A percentile compares a stretch with the other conserved stretches of the same genome.
These are phyloP conservation scores for Leucoraja erinaceus DNA, from an alignment of 2,113 vertebrate genomes.

Conservation along the genomic window DNA sequence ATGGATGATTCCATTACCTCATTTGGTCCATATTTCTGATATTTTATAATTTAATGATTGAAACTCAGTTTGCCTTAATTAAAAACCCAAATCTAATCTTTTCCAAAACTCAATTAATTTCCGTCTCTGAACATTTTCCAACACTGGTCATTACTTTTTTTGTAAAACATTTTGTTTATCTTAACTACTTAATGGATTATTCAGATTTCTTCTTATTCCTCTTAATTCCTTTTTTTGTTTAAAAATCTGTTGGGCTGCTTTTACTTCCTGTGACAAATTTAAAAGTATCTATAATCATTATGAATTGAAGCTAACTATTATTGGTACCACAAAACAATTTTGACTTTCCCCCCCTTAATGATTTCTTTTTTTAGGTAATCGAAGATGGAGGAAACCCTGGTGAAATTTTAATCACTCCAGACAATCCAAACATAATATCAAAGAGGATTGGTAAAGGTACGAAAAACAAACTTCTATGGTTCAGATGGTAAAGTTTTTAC, in stretches of 20 bases:
- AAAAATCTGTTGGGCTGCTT: neutral
- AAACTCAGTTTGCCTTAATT: too few relatives aligned
- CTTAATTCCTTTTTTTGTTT: neutral
- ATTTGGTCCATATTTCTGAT: too few relatives aligned
- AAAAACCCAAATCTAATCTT: too few relatives aligned
- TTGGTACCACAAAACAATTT: neutral
- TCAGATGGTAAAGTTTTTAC: neutral
- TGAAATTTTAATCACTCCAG: slow-evolving; percentile 6
- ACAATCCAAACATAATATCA: slow-evolving; percentile 11
- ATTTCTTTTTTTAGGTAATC: slow-evolving; percentile 26
- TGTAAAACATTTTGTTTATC: neutral
- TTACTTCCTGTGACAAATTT: neutral
- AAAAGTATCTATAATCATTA: neutral
- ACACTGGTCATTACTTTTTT: neutral
- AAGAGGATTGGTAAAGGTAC: slow-evolving; percentile 14
- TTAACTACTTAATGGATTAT: neutral
- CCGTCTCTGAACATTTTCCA: too few relatives aligned
- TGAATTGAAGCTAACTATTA: neutral
- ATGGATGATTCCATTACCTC: too few relatives aligned
- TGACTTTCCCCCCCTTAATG: neutral
- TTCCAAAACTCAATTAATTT: too few relatives aligned
- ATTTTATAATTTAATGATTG: too few relatives aligned
- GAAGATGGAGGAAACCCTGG: slow-evolving; percentile 37
- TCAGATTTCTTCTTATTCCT: neutral
- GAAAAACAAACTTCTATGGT: neutral